Base-by-base conservation (phyloP, 2,113 vertebrate genomes). In the Platichthys flesus region DNA sequence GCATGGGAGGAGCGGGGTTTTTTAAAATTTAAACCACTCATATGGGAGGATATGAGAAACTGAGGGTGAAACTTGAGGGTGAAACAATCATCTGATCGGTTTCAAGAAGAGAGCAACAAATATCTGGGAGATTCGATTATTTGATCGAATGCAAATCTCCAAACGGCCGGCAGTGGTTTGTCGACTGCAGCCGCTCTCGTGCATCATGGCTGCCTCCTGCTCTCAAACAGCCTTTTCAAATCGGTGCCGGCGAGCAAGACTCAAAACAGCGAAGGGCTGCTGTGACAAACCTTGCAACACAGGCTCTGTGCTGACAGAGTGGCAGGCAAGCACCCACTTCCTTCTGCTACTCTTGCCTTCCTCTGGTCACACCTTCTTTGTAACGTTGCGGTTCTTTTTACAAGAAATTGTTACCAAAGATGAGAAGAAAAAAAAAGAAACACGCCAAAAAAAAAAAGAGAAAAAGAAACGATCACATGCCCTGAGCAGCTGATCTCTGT, bases 351-450 rank as follows among this genome's bases (percentile, higher is more conserved):
- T 79, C 79, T 79, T 18, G 82, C 74, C 83, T 88, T 88, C 83
- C 79, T 91, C 83, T 89, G 85, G 87, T 91, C 85, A 91, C 90
- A 92, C 88, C 88, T 91, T 92, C 83, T 91, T 76, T 71, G 82
- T 88, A 89, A 82, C 76, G 83, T 71, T 92, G 91, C 49, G 90
- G 88, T 93, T 92, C 78, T 71, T 74, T 93, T 94, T 93, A 93
- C 92, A 90, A 93, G 91, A 95, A 92, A 80, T 84, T 85, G 79
- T 93, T 92, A 90, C 88, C 79, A 93, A 90, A 92, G 91, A 90
- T 69, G 72, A 87, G 85, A 84, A 89, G 78, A 86, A 90, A 89
- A 84, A 67, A 52, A 79, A 86, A 90, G 88, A 84, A 67, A 52
- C 8, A 57, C 10, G 28, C 14, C 26, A 57, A 60, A 62, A 31